Base-by-base conservation (phyloP, 2,888 invertebrate species). In the Marronus borbonicus region DNA sequence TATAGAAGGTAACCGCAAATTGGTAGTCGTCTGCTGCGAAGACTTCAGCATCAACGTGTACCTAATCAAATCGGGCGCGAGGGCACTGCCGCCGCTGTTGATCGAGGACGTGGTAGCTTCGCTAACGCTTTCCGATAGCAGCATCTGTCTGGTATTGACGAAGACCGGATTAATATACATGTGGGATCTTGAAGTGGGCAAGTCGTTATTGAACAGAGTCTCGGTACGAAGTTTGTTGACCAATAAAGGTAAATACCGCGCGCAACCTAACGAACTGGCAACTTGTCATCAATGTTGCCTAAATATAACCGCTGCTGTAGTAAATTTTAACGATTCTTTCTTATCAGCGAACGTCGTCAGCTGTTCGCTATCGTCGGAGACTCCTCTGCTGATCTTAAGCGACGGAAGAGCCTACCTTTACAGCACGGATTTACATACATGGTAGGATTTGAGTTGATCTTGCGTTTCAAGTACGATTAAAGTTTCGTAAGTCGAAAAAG, bases 321-420 rank as follows among this genome's bases (percentile, higher is more conserved):
- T 36, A 36, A 36, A 36, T 36, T 36, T 0, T 36, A 36, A 36
- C 31, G 75, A 17, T 52, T 7, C 89, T 88, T 60, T 36, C 5
- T 36, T 36, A 0, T 36, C 89, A 92, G 91, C 89, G 69, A 89
- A 89, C 80, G 93, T 90, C 31, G 92, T 90, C 79, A 92, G 90
- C 81, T 92, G 90, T 85, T 92, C 90, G 77, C 91, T 92, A 83
- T 89, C 87, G 82, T 88, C 85, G 14, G 93, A 95, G 80, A 93
- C 94, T 85, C 97, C 97, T 0, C 91, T 97, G 86, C 90, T 98
- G 81, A 92, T 95, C n/a, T 91, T 98, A 50, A 94, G 94, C 49
- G 96, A 94, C 86, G 96, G 96, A 31, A 93, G 94, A 86, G 95
- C 96, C 1, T 98, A 95, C 85, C 93, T 96, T 78, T 98, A 94